These are phyloP conservation scores for Xestobium rufovillosum DNA, from an alignment of 2,888 invertebrate species.

Conservation along the genomic window DNA sequence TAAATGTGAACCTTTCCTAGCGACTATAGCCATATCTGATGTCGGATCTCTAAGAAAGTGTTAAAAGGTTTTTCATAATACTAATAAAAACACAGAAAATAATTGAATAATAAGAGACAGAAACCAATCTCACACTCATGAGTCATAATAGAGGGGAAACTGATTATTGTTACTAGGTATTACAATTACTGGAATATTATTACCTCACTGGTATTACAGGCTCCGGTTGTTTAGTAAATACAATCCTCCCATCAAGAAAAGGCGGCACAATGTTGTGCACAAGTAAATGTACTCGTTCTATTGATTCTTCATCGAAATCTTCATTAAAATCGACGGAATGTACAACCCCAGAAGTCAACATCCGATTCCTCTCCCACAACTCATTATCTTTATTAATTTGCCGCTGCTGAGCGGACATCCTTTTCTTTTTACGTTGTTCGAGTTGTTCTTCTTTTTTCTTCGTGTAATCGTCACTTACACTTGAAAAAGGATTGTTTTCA, in stretches of 20 bases:
- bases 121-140: no score
- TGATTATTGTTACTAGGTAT: constrained; percentile 4
- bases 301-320: constrained; percentile 92
- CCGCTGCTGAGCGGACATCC: constrained; percentile 90
- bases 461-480: constrained; percentile 85
- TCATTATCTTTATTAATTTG: constrained; percentile 99
- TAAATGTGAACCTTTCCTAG: constrained; percentile 86
- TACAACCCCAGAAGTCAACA: constrained; percentile 93
- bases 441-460: constrained; percentile 88
- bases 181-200: no score
- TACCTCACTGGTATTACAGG: constrained; percentile 91
- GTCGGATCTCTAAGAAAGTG: constrained; percentile 77
- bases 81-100: constrained; percentile 5
- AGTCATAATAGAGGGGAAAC: constrained; percentile 1
- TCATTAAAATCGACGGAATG: constrained; percentile 81
- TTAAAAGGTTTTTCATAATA: constrained; percentile 6
- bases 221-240: constrained; percentile 98
- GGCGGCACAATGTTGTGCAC: constrained; percentile 99
- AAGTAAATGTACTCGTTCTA: constrained; percentile 88
- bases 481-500: constrained; percentile 87
- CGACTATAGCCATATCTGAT: constrained; percentile 93
- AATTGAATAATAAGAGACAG: no score
- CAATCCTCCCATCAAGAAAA: constrained; percentile 95
- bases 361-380: constrained; percentile 96
- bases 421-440: constrained; percentile 81